Evolutionary conservation across 2,113 vertebrate species (phyloP).

Genomic region (Fulica atra): DNA sequence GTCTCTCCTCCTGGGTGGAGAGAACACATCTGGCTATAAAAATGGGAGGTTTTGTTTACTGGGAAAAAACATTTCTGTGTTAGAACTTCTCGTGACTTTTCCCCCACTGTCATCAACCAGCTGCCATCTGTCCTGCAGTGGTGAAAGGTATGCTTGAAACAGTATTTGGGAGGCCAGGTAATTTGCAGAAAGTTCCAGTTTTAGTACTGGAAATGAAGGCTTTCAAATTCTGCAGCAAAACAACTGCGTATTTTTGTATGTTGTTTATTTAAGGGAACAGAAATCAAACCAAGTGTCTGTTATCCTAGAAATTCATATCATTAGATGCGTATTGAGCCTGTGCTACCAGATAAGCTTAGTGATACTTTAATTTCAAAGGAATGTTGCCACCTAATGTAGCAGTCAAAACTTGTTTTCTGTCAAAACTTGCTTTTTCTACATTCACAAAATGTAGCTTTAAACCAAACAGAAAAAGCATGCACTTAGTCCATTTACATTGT

Average conservation of each 20-base stretch:
- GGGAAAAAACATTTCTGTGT: not conserved
- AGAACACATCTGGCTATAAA: not conserved
- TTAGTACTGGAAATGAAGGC: not conserved
- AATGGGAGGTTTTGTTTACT: not conserved
- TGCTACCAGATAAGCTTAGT: not conserved
- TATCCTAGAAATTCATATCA: not conserved
- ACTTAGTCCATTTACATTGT: not conserved
- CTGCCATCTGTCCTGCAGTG: not conserved
- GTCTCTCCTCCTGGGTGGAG: not conserved
- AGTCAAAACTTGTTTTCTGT: not conserved
- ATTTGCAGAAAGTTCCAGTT: not conserved
- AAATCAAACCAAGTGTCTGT: not conserved
- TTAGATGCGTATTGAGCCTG: not conserved
- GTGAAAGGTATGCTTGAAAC: not conserved
- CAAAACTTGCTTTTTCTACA: not conserved
- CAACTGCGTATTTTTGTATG: not conserved
- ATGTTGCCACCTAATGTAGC: not conserved
- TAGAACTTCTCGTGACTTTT: not conserved
- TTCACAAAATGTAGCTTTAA: slow-evolving; percentile 16
- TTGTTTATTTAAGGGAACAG: not conserved
- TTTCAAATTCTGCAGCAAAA: not conserved
- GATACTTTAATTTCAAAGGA: not conserved
- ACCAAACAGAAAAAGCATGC: not conserved
- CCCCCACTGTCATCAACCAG: not conserved
- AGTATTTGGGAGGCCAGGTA: not conserved